A percentile compares a stretch with the other conserved stretches of the same genome.
These are phyloP conservation scores for Tenodera sinensis DNA, from an alignment of 2,888 invertebrate genomes.

Conservation along the genomic window DNA sequence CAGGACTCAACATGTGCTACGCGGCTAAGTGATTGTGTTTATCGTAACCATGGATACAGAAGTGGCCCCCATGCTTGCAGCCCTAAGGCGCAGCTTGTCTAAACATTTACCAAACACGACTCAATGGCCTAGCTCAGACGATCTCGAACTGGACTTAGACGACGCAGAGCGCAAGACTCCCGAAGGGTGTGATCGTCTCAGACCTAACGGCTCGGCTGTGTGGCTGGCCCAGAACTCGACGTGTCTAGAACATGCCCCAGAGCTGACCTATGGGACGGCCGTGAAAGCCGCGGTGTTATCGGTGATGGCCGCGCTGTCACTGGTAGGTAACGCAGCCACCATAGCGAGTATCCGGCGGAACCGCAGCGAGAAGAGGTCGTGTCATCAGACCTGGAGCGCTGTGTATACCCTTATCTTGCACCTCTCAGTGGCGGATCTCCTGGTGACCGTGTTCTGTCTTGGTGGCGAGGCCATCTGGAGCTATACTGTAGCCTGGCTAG, in stretches of 20 bases:
- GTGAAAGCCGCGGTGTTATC: constrained; percentile 64
- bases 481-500: constrained; percentile 75
- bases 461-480: constrained; percentile 79
- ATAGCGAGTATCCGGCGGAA: constrained; percentile 61
- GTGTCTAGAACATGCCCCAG: constrained; percentile 62
- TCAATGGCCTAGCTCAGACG: background rate
- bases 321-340: constrained; percentile 72
- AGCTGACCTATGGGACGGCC: constrained; percentile 58
- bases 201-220: background rate
- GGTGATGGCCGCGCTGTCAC: constrained; percentile 67
- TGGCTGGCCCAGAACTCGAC: background rate
- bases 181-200: background rate
- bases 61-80: background rate
- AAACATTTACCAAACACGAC: background rate
- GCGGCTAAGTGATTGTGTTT: background rate
- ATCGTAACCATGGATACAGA: background rate
- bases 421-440: constrained; percentile 75
- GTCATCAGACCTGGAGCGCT: constrained; percentile 63
- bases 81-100: background rate
- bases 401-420: constrained; percentile 76
- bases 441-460: constrained; percentile 78
- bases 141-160: background rate
- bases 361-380: constrained; percentile 35
- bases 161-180: background rate
- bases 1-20: background rate